Evolutionary conservation across 1,140 invertebrate genomes (phyloP), one percentile per base, ranked within the genome.

Genomic region (Streblospio benedicti): DNA sequence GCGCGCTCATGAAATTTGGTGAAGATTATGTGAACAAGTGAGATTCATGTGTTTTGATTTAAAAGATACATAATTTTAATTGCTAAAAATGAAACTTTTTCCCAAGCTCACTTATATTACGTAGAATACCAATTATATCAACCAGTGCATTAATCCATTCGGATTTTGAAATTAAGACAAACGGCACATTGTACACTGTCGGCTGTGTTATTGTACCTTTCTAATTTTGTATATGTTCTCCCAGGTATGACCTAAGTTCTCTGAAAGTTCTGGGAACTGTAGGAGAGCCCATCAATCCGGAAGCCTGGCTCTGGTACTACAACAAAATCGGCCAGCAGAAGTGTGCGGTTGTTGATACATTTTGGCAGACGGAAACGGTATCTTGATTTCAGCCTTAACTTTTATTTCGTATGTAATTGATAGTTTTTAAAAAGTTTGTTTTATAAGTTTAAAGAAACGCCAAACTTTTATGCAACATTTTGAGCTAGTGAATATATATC

Each of bases 1-100:
- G 96, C 59, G 86, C 94, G 1, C 82, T 99, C 0, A 98, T 97
- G 90, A 97, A 96, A 73, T 83, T 80, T 70, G 81, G 82, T 2
- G 81, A 85, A 65, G 76, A 80, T 3, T 74, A 71, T 69, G 82
- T 85, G n/a, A 81, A 73, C 55, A 81, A 80, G 78, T 81, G 69
- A 65, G 71, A 63, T 33, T 25, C n/a, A 2, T 56, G n/a, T 4
- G 28, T 30, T 45, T 6, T 47, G 20, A 0, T 12, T 25, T n/a
- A 18, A n/a, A 18, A 45, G 27, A 45, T 28, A 32, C 25, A 14
- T 44, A n/a, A 51, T 1, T 20, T 20, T 51, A 20, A 43, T n/a
- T 43, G 23, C n/a, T 43, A 20, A 20, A n/a, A 45, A 45, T n/a
- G n/a, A n/a, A n/a, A n/a, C n/a, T n/a, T n/a, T n/a, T n/a, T n/a